Evolutionary conservation across 2,113 vertebrate genomes (phyloP), one percentile per base, ranked within the genome.

Genomic region (Brachypodius melanocephalos): DNA sequence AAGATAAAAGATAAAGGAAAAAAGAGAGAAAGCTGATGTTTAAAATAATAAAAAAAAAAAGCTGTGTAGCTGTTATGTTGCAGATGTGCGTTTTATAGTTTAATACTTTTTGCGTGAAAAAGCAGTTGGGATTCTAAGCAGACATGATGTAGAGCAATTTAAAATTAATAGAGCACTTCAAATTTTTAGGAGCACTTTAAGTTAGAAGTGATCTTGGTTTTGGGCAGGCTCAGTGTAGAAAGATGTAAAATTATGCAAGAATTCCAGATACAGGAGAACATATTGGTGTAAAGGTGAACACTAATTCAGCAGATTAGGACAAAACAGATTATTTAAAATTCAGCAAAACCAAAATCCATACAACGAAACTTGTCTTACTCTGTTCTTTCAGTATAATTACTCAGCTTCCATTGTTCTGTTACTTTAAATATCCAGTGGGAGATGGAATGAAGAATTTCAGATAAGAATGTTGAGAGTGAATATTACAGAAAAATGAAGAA

Each of bases 161-260:
- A 92, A 96, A 97, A 97, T 92, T 96, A 94, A 96, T 91, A 96
- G 59, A 90, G 69, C 48, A 92, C 81, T 96, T 94, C 80, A 92
- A 34, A 87, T 93, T 94, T 95, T 97, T 94, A 97, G 84, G 66
- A 96, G 58, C 65, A 46, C 79, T 97, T 95, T 96, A 92, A 66
- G 68, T 92, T 94, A 86, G 78, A 66, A 88, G 42, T 66, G 88
- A 96, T 96, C 62, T 95, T 89, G 80, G 48, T 67, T 96, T 79
- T 96, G 95, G 67, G n/a, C 73, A 89, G 59, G 81, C 66, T 85
- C 2, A 0, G 65, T 86, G 87, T 76, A 46, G 68, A 72, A 91
- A 90, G 40, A 94, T 59, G 51, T 84, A 69, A 92, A 97, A 92
- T 81, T 51, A 24, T 73, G 68, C 71, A 90, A 85, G 28, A 88